Percentiles rank a stretch among this genome's conserved stretches.
phyloP scores from a whole-genome alignment of 2,113 vertebrate genomes.

The Sialia sialis region DNA sequence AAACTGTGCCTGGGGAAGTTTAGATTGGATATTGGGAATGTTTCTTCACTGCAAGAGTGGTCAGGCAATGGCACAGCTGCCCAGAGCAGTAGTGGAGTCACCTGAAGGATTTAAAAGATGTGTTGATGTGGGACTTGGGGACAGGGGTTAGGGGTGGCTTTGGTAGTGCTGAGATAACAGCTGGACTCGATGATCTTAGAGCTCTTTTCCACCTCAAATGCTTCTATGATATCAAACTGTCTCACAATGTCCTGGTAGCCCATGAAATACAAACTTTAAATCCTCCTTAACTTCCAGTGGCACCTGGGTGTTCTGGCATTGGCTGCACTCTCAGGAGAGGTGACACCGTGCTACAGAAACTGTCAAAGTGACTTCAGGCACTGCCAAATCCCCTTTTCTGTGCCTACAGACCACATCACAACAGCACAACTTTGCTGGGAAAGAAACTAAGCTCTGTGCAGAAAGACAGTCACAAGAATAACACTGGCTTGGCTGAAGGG shows the following conservation, averaged over 20 bases:
- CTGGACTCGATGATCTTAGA: background rate
- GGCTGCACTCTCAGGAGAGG: background rate
- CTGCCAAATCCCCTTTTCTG: background rate
- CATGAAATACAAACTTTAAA: background rate
- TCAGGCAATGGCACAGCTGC: background rate
- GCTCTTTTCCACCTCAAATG: background rate
- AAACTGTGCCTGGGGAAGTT: background rate
- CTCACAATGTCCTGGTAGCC: background rate
- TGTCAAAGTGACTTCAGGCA: background rate
- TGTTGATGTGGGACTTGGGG: background rate
- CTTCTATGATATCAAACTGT: background rate
- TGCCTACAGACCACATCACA: background rate
- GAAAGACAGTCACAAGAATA: background rate
- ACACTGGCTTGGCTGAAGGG: background rate
- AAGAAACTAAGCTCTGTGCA: background rate
- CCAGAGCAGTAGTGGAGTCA: background rate
- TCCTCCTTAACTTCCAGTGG: background rate
- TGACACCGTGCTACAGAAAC: background rate
- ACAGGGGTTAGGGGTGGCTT: background rate
- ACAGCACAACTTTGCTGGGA: background rate
- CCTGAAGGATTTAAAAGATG: rapidly evolving
- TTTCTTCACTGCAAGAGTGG: background rate
- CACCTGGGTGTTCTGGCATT: background rate
- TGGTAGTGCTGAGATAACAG: background rate
- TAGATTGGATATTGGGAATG: background rate